Evolutionary conservation across 2,888 invertebrate species (phyloP).

Genomic region (Phragmatobia fuliginosa): DNA sequence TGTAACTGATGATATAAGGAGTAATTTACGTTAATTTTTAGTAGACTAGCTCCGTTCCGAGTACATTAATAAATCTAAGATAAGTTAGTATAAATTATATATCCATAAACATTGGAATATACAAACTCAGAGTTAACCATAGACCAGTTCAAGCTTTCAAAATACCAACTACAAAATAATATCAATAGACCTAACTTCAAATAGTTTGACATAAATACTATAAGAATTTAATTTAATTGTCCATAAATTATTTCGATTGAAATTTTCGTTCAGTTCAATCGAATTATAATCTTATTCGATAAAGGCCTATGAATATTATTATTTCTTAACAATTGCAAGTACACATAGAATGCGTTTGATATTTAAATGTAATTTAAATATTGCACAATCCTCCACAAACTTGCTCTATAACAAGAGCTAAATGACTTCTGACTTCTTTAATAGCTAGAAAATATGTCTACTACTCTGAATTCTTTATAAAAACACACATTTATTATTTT

Average conservation of each 20-base stretch:
- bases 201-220: slow-evolving; percentile 9
- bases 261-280: not conserved
- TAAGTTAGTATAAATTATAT: too few relatives aligned
- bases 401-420: slow-evolving; percentile 46
- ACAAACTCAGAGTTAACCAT: not conserved
- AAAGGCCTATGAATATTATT: slow-evolving; percentile 7
- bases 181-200: slow-evolving; percentile 16
- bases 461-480: slow-evolving; percentile 31
- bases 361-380: slow-evolving; percentile 41
- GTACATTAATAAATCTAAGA: too few relatives aligned
- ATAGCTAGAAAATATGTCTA: slow-evolving; percentile 47
- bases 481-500: slow-evolving; percentile 44
- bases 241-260: not conserved
- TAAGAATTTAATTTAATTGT: slow-evolving; percentile 7
- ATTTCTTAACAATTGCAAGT: slow-evolving; percentile 21
- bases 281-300: slow-evolving; percentile 9
- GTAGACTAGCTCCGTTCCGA: too few relatives aligned
- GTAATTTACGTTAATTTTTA: too few relatives aligned
- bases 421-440: slow-evolving; percentile 41
- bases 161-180: slow-evolving; percentile 10
- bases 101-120: not conserved
- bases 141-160: not conserved
- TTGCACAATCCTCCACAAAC: slow-evolving; percentile 39
- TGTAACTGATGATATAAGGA: too few relatives aligned
- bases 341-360: slow-evolving; percentile 38